A percentile compares a stretch with the other conserved stretches of the same genome.
phyloP scores from a whole-genome alignment of 2,888 invertebrate genomes.

The Patella caerulea region DNA sequence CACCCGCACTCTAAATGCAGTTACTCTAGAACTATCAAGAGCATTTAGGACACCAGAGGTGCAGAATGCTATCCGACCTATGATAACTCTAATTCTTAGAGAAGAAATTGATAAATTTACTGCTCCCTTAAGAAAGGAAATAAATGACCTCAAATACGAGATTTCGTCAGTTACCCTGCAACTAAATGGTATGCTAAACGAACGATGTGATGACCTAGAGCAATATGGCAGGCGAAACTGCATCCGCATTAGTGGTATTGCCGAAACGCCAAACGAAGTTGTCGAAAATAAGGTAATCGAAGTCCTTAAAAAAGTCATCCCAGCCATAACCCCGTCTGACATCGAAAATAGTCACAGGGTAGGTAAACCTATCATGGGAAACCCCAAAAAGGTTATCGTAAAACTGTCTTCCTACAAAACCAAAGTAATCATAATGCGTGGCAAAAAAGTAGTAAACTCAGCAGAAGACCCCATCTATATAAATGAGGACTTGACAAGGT shows the following conservation, averaged over 20 bases:
- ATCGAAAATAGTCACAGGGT: constrained; percentile 10
- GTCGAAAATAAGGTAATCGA: neutral
- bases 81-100: too few relatives aligned
- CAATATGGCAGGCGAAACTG: constrained; percentile 6
- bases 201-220: constrained; percentile 5
- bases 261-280: neutral
- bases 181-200: too few relatives aligned
- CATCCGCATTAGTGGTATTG: neutral
- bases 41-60: too few relatives aligned
- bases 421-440: neutral
- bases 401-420: neutral
- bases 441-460: neutral
- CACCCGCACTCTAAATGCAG: too few relatives aligned
- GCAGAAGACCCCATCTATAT: neutral
- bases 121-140: too few relatives aligned
- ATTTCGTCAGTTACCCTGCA: too few relatives aligned
- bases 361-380: neutral
- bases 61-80: too few relatives aligned
- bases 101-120: too few relatives aligned
- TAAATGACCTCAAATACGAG: too few relatives aligned
- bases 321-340: neutral
- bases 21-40: too few relatives aligned
- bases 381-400: neutral
- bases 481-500: constrained; percentile 8
- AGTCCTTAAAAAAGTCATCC: neutral